phyloP scores from a whole-genome alignment of 2,888 invertebrate genomes.

The Thymelicus lineola region DNA sequence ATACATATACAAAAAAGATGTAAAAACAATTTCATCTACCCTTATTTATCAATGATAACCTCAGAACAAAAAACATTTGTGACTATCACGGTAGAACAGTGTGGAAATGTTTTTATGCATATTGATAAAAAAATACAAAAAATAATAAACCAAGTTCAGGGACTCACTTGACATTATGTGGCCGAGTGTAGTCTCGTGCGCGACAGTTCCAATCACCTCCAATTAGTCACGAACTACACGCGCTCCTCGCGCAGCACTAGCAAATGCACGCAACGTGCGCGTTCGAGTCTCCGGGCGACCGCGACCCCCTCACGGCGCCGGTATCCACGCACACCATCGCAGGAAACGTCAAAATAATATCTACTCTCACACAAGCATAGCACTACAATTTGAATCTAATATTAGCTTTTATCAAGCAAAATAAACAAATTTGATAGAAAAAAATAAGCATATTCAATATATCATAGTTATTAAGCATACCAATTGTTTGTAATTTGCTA shows the following conservation, averaged over 20 bases:
- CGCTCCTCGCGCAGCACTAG: constrained; percentile 76
- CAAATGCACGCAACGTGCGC: constrained; percentile 72
- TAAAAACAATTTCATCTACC: constrained; percentile 37
- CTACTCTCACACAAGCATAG: constrained; percentile 43
- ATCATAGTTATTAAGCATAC: background rate
- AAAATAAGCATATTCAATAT: background rate
- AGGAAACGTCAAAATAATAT: constrained; percentile 42
- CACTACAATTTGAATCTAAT: background rate
- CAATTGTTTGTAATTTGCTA: background rate
- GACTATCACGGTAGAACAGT: constrained; percentile 18
- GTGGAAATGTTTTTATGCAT: background rate
- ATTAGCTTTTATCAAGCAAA: background rate
- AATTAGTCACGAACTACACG: constrained; percentile 73
- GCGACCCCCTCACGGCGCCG: constrained; percentile 56
- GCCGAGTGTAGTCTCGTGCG: constrained; percentile 75
- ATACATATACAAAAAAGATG: background rate
- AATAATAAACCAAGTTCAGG: constrained; percentile 2
- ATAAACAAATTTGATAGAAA: background rate
- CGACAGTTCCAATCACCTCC: constrained; percentile 78
- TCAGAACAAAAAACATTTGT: constrained; percentile 23
- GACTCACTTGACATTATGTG: constrained; percentile 81
- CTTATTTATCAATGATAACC: constrained; percentile 35
- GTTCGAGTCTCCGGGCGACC: constrained; percentile 55
- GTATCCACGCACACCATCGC: constrained; percentile 50
- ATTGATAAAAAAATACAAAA: too few relatives aligned